phyloP scores from a whole-genome alignment of 2,113 vertebrate genomes.

The Mystacornis crossleyi region DNA sequence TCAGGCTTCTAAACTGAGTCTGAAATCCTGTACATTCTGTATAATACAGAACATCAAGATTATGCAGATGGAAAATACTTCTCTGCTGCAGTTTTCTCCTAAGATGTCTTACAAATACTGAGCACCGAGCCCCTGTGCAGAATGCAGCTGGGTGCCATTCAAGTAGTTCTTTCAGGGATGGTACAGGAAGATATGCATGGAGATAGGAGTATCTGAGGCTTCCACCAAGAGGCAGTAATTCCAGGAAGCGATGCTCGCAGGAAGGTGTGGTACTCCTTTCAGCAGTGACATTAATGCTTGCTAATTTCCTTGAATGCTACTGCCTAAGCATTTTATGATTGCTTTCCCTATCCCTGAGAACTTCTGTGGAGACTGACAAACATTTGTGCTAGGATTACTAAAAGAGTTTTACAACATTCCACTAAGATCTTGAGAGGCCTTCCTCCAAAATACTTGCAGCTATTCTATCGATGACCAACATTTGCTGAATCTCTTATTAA shows the following conservation, averaged over 20 bases:
- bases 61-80: conserved; percentile 22
- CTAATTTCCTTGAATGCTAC: not conserved
- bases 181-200: not conserved
- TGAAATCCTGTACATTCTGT: not conserved
- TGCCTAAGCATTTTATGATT: not conserved
- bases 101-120: not conserved
- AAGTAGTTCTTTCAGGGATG: not conserved
- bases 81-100: conserved; percentile 8
- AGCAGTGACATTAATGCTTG: not conserved
- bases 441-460: not conserved
- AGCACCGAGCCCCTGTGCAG: not conserved
- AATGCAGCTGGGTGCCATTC: conserved; percentile 23
- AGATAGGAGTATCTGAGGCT: not conserved
- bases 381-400: not conserved
- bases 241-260: not conserved
- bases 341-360: not conserved
- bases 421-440: not conserved
- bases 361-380: not conserved
- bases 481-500: not conserved
- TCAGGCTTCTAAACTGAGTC: not conserved
- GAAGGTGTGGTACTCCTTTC: not conserved
- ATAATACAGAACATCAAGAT: conserved; percentile 16
- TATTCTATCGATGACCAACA: not conserved
- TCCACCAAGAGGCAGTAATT: not conserved
- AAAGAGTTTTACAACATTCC: not conserved